Percentiles rank a stretch among this genome's conserved stretches.
phyloP scores from a whole-genome alignment of 2,888 invertebrate genomes.

The Eucriotettix oculatus region DNA sequence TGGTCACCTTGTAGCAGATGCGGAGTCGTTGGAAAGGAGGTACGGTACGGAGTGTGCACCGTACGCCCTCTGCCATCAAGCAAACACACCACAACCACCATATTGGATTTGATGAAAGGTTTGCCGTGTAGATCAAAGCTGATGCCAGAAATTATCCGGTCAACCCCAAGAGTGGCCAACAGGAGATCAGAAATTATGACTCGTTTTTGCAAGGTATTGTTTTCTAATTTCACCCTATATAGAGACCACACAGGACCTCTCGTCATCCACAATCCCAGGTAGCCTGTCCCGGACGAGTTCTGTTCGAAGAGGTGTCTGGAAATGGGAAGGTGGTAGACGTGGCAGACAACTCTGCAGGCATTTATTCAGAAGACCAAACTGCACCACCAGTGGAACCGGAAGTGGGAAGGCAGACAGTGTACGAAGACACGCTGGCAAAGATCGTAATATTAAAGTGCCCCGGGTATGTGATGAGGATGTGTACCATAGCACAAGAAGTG shows the following conservation, averaged over 20 bases:
- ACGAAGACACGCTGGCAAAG: constrained; percentile 22
- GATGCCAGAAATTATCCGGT: constrained; percentile 27
- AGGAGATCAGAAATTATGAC: constrained; percentile 37
- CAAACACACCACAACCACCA: background rate
- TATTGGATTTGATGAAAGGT: constrained; percentile 19
- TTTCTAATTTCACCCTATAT: background rate
- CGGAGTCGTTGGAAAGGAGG: constrained; percentile 34
- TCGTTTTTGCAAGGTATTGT: constrained; percentile 33
- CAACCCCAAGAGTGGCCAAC: constrained; percentile 24
- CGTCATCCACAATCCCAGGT: constrained; percentile 18
- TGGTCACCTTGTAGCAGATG: constrained; percentile 53
- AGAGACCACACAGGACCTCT: background rate
- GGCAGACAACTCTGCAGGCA: constrained; percentile 42
- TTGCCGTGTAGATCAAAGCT: constrained; percentile 41
- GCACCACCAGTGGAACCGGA: constrained; percentile 28
- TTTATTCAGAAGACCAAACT: constrained; percentile 35
- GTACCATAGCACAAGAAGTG: background rate
- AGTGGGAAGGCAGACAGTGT: constrained; percentile 26
- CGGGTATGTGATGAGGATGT: constrained; percentile 24
- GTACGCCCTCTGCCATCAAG: constrained; percentile 17
- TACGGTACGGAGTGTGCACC: constrained; percentile 43
- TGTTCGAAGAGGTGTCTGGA: constrained; percentile 36
- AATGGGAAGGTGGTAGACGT: constrained; percentile 34
- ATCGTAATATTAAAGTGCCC: constrained; percentile 30
- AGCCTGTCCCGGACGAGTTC: constrained; percentile 26